A percentile compares a stretch with the other conserved stretches of the same genome.
Evolutionary conservation across 35 echinoderm and acorn worm species (phyloP).

Genomic region (Heliocidaris tuberculata): DNA sequence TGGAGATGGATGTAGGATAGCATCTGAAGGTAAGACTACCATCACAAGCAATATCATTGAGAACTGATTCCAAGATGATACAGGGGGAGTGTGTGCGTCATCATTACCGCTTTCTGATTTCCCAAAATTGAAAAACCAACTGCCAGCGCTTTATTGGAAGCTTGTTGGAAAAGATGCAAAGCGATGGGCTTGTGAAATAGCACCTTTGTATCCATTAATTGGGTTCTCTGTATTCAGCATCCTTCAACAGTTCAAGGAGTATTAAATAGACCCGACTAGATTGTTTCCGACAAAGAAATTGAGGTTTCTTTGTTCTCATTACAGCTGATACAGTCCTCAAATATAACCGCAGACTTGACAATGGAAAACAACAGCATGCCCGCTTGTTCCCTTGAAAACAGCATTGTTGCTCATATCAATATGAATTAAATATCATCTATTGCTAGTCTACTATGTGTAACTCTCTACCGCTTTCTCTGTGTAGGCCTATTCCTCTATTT

Average conservation of each 20-base stretch:
- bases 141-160: neutral
- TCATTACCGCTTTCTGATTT: neutral
- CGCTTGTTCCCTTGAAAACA: neutral
- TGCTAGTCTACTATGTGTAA: neutral
- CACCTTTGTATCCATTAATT: neutral
- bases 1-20: too few species aligned
- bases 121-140: constrained; percentile 11
- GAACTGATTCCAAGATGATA: neutral
- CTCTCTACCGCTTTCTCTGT: neutral
- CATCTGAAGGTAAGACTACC: too few species aligned
- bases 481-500: neutral
- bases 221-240: neutral
- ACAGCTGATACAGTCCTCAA: neutral
- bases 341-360: neutral
- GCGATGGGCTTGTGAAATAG: neutral
- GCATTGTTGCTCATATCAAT: neutral
- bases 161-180: neutral
- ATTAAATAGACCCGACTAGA: neutral
- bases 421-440: neutral
- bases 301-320: neutral
- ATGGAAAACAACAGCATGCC: neutral
- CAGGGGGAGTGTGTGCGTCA: neutral
- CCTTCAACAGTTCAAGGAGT: neutral
- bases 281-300: neutral
- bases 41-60: neutral